phyloP scores from a whole-genome alignment of 2,113 vertebrate genomes.

The Phoxinus phoxinus region DNA sequence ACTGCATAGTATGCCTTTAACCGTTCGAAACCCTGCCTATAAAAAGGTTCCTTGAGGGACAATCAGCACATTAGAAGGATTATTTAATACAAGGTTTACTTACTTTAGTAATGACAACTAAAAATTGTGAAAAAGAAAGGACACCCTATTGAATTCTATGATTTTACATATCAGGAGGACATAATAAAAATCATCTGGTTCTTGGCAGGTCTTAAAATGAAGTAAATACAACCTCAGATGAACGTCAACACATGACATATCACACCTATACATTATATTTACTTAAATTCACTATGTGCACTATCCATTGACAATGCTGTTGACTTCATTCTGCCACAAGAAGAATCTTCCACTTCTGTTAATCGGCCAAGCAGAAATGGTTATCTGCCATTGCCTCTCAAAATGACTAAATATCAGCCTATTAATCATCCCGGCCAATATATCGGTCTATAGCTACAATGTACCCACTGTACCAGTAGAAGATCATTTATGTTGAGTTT shows the following conservation, averaged over 20 bases:
- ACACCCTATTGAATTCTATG: too few relatives aligned
- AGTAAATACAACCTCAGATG: too few relatives aligned
- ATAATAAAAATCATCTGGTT: too few relatives aligned
- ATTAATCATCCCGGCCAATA: background rate
- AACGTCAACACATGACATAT: too few relatives aligned
- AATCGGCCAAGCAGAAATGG: background rate
- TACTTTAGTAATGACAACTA: background rate
- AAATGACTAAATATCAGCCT: background rate
- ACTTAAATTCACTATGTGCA: background rate
- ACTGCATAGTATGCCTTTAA: too few relatives aligned
- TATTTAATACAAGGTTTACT: background rate
- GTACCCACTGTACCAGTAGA: constrained; percentile 1
- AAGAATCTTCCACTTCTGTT: background rate
- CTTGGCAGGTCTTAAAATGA: too few relatives aligned
- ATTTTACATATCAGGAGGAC: too few relatives aligned
- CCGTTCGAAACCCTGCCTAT: background rate
- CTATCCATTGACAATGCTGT: background rate
- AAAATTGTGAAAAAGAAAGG: background rate
- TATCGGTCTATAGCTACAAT: constrained; percentile 25
- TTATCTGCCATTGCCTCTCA: background rate
- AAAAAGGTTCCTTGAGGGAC: background rate
- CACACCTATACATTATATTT: too few relatives aligned
- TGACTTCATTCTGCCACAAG: background rate
- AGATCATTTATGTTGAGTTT: constrained; percentile 37
- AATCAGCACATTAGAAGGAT: background rate